phyloP scores from a whole-genome alignment of 2,797 vertebrate species.

The Cichlasoma orientale region DNA sequence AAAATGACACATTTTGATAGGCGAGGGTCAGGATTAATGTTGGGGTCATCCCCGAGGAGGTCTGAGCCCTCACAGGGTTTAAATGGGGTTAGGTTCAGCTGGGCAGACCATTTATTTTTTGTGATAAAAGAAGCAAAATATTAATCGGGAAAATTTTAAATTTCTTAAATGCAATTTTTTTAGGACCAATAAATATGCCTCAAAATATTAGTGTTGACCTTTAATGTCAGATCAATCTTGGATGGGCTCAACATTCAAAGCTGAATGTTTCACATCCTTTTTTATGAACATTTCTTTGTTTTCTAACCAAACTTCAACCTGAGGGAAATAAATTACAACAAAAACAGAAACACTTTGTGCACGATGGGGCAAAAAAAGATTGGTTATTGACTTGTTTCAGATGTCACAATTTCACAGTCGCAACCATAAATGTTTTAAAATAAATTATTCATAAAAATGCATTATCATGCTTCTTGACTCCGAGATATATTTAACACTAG shows the following conservation, averaged over 20 bases:
- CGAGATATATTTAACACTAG: not conserved
- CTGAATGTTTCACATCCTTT: not conserved
- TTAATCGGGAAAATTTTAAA: not conserved
- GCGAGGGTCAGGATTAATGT: too few relatives aligned
- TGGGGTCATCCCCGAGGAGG: too few relatives aligned
- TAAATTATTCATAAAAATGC: fast-evolving
- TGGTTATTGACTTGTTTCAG: not conserved
- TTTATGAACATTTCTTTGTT: not conserved
- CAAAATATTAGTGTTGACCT: not conserved
- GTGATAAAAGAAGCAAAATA: not conserved
- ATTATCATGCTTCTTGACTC: not conserved
- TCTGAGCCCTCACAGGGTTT: not conserved
- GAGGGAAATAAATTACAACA: not conserved
- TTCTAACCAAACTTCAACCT: fast-evolving
- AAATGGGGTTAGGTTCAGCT: not conserved
- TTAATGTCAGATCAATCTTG: not conserved
- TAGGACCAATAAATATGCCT: not conserved
- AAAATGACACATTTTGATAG: not conserved
- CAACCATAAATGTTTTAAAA: not conserved
- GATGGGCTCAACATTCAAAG: not conserved
- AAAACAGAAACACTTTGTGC: not conserved
- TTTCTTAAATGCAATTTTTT: not conserved
- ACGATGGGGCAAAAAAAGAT: not conserved
- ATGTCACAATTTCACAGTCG: not conserved
- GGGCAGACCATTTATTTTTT: not conserved